A percentile compares a stretch with the other conserved stretches of the same genome.
Conservation (phyloP, 92 coral and sea anemone genomes). For the Paramuricea clavata region DNA sequence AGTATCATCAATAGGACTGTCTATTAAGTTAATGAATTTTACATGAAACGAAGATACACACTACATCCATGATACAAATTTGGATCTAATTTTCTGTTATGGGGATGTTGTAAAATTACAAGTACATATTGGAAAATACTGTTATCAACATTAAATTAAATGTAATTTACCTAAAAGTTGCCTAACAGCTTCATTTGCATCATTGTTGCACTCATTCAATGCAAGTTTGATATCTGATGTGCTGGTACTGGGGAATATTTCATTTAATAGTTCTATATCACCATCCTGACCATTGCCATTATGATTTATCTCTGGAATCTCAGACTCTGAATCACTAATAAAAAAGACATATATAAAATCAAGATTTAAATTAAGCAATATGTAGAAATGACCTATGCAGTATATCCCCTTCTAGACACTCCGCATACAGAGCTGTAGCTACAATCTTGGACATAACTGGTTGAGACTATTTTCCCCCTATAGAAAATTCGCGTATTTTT, state of each 20-base stretch:
- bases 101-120: no score
- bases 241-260: neutral
- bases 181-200: neutral
- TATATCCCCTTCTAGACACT: no score
- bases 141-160: no score
- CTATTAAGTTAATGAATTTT: neutral
- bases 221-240: neutral
- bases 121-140: no score
- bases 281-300: neutral
- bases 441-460: no score
- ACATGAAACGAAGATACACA: neutral
- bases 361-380: neutral
- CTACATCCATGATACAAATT: neutral
- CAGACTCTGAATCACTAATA: constrained; percentile 3
- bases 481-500: no score
- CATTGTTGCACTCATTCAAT: neutral
- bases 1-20: neutral
- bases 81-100: no score
- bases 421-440: no score
- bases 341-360: neutral
- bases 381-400: neutral
- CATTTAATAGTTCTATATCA: constrained; percentile 1
- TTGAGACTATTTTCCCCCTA: no score
- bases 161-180: constrained; percentile 6
- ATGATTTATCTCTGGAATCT: neutral